phyloP scores from a whole-genome alignment of 2,797 vertebrate genomes.

The Hirundo rustica region DNA sequence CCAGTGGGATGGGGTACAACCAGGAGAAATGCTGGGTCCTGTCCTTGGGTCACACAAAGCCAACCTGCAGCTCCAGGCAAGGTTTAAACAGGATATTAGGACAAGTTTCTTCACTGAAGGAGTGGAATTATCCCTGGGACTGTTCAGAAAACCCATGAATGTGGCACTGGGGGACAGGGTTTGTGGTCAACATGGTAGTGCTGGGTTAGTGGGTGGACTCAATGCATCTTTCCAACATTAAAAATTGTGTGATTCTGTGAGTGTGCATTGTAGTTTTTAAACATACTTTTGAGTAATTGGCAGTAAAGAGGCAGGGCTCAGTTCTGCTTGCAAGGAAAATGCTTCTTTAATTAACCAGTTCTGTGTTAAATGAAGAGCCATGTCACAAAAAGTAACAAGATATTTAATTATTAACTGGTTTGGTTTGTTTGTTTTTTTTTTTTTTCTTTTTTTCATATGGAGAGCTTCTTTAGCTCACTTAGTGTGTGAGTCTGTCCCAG shows the following conservation, averaged over 20 bases:
- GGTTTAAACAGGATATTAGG: background rate
- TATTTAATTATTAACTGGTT: background rate
- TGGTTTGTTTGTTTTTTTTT: too few relatives aligned
- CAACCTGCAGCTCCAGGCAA: too few relatives aligned
- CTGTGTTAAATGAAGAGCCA: background rate
- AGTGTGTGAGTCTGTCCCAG: background rate
- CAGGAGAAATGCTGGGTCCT: background rate
- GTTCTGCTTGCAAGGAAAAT: background rate
- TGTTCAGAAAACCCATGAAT: background rate
- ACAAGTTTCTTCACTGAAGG: background rate
- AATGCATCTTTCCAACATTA: background rate
- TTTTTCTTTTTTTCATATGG: background rate
- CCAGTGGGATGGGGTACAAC: rapidly evolving
- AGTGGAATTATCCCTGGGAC: background rate
- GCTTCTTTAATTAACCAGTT: background rate
- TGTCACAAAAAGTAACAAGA: background rate
- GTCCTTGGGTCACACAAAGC: rapidly evolving
- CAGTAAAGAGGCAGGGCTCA: background rate
- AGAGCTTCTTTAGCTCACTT: background rate
- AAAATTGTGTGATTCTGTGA: background rate
- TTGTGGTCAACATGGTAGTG: background rate
- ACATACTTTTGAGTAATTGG: background rate
- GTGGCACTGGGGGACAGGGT: background rate
- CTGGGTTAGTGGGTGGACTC: background rate
- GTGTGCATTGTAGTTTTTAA: background rate